Evolutionary conservation across 2,797 vertebrate genomes (phyloP).

Genomic region (Pipistrellus pipistrellus): DNA sequence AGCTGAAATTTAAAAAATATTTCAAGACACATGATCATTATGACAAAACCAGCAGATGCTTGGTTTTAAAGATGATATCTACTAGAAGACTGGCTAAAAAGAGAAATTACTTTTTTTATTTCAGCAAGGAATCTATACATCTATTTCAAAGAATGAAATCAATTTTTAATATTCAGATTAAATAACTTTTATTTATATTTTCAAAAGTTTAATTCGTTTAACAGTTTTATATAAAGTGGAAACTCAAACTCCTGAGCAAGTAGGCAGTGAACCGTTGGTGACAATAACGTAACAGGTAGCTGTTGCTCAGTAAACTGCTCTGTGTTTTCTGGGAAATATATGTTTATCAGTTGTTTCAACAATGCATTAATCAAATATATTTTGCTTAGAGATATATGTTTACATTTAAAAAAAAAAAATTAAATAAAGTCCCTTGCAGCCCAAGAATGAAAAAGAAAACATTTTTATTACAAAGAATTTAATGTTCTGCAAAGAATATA

Average conservation of each 20-base stretch:
- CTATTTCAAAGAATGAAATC: background rate
- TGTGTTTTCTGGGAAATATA: slow-evolving; percentile 58
- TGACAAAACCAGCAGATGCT: background rate
- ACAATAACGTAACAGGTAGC: background rate
- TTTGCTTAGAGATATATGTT: slow-evolving; percentile 43
- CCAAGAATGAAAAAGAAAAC: background rate
- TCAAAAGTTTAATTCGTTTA: background rate
- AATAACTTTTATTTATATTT: background rate
- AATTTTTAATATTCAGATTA: background rate
- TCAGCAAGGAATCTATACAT: background rate
- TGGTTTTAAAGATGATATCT: background rate
- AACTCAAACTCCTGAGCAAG: background rate
- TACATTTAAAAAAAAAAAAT: background rate
- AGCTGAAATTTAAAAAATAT: slow-evolving; percentile 14
- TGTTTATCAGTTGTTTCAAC: slow-evolving; percentile 48
- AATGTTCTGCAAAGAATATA: slow-evolving; percentile 37
- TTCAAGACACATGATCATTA: background rate
- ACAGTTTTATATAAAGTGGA: background rate
- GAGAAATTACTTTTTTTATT: background rate
- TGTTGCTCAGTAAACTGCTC: slow-evolving; percentile 24
- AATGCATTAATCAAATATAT: slow-evolving; percentile 26
- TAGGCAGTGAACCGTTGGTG: background rate
- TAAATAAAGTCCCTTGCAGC: background rate
- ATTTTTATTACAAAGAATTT: slow-evolving; percentile 66
- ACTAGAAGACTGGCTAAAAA: background rate